Conservation (phyloP, 2,113 vertebrate species). For the Phocoena sinus region DNA sequence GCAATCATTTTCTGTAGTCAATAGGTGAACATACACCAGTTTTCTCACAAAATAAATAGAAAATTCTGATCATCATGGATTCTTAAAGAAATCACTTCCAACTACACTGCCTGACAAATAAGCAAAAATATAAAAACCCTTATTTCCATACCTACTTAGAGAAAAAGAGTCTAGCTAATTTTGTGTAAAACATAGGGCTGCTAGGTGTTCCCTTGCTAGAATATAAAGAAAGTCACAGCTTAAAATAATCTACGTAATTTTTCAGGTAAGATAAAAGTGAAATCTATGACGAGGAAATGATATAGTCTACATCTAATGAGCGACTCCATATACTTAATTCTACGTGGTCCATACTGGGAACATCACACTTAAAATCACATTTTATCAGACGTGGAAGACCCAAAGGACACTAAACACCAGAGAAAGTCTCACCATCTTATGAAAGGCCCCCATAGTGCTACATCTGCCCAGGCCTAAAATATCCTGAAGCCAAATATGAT, state of each 20-base stretch:
- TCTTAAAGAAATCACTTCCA: constrained; percentile 16
- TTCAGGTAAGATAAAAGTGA: constrained; percentile 16
- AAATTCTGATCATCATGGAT: not conserved
- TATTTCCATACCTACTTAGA: not conserved
- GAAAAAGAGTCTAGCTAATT: not conserved
- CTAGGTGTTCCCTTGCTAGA: not conserved
- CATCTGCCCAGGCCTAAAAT: not conserved
- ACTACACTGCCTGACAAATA: not conserved
- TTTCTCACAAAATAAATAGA: not conserved
- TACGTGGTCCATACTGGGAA: not conserved
- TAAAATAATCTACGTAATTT: not conserved
- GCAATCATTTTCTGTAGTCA: not conserved
- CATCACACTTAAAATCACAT: not conserved
- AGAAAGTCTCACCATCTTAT: not conserved
- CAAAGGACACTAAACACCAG: not conserved
- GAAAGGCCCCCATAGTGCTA: not conserved
- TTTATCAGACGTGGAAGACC: not conserved
- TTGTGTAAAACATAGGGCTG: not conserved
- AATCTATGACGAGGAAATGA: not conserved
- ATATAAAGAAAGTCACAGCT: not conserved
- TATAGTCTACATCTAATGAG: not conserved
- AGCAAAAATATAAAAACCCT: not conserved
- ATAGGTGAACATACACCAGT: not conserved
- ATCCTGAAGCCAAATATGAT: not conserved
- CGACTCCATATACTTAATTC: not conserved